Evolutionary conservation across 2,797 vertebrate genomes (phyloP), one percentile per base, ranked within the genome.

Genomic region (Mus spretus): DNA sequence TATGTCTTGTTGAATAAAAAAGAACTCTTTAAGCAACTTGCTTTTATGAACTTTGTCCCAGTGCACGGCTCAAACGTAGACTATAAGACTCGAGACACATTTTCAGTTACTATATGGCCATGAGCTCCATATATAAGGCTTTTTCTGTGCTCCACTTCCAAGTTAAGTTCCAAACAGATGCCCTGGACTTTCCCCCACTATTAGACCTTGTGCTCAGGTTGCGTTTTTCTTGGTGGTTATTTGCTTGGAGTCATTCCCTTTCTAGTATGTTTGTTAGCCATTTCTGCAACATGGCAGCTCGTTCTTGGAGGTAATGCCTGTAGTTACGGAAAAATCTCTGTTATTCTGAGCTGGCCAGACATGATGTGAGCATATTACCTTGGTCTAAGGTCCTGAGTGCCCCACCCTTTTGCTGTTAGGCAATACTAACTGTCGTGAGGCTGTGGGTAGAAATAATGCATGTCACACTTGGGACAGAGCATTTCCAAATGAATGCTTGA

Each of bases 1-100:
- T 94, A 34, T 85, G 81, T 78, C 89, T 78, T 88, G n/a, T 6
- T 88, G 40, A 37, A 65, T 81, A 81, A 80, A 17, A 93, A 94
- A 83, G 77, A 93, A 77, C 8, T 87, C 53, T 63, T 83, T 31
- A 86, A 83, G 34, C 40, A 81, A 82, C 14, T 91, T 94, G 37
- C 79, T 67, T 93, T 86, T 85, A 31, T 84, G 22, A 31, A 50
- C 26, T 84, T 47, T 47, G 28, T 61, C 26, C 57, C 34, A 50
- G 50, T 26, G 17, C n/a, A 26, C 85, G 6, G 12, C 47, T 15
- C 31, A 90, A 89, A 93, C 65, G 53, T 37, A 47, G 92, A 78
- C 80, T 47, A 40, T 1, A 81, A 90, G 65, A 89, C 40, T 91
- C 11, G 63, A 31, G 44, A 31, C 13, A 67, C 57, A 59, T 67